Percentiles rank a stretch among this genome's conserved stretches.
phyloP scores from a whole-genome alignment of 2,888 invertebrate genomes.

The Invenusta paracnida region DNA sequence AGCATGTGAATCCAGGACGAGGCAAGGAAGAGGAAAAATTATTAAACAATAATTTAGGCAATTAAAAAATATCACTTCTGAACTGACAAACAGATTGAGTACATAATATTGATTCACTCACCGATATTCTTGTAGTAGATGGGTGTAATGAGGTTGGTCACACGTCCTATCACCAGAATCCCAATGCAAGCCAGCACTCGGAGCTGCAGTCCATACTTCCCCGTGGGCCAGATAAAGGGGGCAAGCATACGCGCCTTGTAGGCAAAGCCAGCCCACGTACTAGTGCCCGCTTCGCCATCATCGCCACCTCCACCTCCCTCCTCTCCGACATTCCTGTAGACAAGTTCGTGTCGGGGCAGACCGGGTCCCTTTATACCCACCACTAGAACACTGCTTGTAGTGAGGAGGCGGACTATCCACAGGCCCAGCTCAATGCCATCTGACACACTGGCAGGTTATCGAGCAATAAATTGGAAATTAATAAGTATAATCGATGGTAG shows the following conservation, averaged over 20 bases:
- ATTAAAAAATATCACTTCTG: slow-evolving; percentile 38
- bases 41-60: too few species aligned
- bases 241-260: slow-evolving; percentile 73
- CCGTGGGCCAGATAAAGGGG: slow-evolving; percentile 91
- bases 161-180: slow-evolving; percentile 73
- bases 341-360: slow-evolving; percentile 46
- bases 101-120: slow-evolving; percentile 62
- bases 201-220: slow-evolving; percentile 70
- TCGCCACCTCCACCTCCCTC: neutral
- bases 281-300: slow-evolving; percentile 41
- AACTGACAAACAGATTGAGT: slow-evolving; percentile 34
- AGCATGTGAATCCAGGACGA: too few species aligned
- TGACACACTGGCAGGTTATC: slow-evolving; percentile 42
- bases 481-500: slow-evolving; percentile 85
- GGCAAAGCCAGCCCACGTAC: slow-evolving; percentile 65
- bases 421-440: slow-evolving; percentile 80
- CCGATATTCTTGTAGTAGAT: slow-evolving; percentile 86
- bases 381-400: slow-evolving; percentile 74
- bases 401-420: slow-evolving; percentile 76
- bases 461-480: too few species aligned
- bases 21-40: too few species aligned
- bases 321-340: neutral
- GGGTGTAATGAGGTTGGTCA: slow-evolving; percentile 83
- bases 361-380: slow-evolving; percentile 62
- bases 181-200: slow-evolving; percentile 61